Evolutionary conservation across 2,113 vertebrate genomes (phyloP).

Genomic region (Tetrao urogallus): DNA sequence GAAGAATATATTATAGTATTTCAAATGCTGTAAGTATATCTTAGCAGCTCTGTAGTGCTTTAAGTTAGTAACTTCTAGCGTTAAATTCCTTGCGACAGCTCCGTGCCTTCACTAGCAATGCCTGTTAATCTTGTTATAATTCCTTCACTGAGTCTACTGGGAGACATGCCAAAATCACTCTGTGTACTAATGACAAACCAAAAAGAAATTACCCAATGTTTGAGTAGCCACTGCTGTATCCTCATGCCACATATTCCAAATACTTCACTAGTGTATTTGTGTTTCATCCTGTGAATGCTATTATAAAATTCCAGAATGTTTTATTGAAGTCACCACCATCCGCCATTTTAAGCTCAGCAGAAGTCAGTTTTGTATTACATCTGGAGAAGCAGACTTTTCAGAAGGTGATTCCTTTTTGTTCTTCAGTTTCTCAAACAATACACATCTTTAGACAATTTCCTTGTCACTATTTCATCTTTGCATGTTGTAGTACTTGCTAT

Average conservation of each 20-base stretch:
- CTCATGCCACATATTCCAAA: neutral
- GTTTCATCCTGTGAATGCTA: neutral
- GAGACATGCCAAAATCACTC: neutral
- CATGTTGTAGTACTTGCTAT: fast-evolving
- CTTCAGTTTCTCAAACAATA: neutral
- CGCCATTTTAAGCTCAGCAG: neutral
- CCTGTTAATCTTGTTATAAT: neutral
- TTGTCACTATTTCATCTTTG: neutral
- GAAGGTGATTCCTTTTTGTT: neutral
- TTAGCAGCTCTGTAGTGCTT: neutral
- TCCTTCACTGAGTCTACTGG: neutral
- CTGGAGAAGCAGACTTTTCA: neutral
- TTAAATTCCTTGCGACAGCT: fast-evolving
- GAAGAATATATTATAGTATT: neutral
- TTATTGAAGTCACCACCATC: neutral
- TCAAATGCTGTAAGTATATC: fast-evolving
- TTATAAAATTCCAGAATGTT: neutral
- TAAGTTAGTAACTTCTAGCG: neutral
- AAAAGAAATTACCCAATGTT: neutral
- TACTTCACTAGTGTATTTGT: neutral
- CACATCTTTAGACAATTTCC: neutral
- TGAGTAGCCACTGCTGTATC: neutral
- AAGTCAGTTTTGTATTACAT: fast-evolving
- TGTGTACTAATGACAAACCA: neutral
- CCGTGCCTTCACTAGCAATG: neutral